Conservation (phyloP, 2,113 vertebrate species). For the Psittacara wagleri region DNA sequence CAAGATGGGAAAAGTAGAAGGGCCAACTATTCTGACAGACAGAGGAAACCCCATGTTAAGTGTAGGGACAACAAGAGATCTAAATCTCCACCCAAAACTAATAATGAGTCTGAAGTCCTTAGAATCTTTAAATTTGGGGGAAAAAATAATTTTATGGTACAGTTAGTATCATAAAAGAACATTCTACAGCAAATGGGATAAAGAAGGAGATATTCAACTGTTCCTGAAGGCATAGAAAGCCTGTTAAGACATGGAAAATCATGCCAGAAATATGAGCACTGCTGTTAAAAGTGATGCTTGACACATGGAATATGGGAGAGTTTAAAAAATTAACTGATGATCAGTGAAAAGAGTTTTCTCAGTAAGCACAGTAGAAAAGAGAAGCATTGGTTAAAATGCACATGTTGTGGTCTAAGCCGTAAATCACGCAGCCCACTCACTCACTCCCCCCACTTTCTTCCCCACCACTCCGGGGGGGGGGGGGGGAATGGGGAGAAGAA, state of each 20-base stretch:
- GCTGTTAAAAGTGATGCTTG: not conserved
- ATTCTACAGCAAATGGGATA: not conserved
- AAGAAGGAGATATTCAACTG: not conserved
- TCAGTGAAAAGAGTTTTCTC: not conserved
- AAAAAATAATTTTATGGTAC: not conserved
- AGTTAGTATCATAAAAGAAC: not conserved
- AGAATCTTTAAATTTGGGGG: accelerated
- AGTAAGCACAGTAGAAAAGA: not conserved
- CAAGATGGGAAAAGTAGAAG: not conserved
- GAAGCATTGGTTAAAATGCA: not conserved
- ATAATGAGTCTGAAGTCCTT: not conserved
- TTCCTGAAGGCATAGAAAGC: not conserved
- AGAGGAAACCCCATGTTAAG: not conserved
- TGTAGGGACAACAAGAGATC: not conserved
- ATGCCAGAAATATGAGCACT: not conserved
- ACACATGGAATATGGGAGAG: not conserved
- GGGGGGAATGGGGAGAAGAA: too few relatives aligned
- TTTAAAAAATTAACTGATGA: not conserved
- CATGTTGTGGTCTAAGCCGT: too few relatives aligned
- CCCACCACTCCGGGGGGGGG: too few relatives aligned
- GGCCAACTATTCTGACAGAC: not conserved
- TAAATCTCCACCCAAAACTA: not conserved
- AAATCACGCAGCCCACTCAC: too few relatives aligned
- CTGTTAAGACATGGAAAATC: not conserved
- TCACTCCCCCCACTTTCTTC: too few relatives aligned